Conservation (phyloP, 2,797 vertebrate species). For the Gastrophryne carolinensis region DNA sequence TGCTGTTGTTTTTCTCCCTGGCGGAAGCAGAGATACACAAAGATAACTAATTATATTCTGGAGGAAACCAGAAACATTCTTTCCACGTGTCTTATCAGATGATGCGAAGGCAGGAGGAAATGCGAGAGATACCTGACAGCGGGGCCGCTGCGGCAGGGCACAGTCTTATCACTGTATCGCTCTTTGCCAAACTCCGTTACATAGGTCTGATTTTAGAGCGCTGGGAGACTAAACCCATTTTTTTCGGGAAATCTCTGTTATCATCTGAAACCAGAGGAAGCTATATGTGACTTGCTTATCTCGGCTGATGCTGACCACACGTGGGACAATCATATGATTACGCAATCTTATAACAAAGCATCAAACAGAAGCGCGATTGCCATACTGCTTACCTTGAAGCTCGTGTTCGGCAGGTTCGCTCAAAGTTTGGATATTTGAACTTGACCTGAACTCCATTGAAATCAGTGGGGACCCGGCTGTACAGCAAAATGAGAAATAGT, state of each 20-base stretch:
- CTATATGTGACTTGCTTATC: not conserved
- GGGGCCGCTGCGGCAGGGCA: constrained; percentile 68
- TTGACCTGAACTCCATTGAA: too few relatives aligned
- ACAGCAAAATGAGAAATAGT: too few relatives aligned
- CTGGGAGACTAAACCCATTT: constrained; percentile 79
- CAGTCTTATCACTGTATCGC: constrained; percentile 82
- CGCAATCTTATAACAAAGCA: too few relatives aligned
- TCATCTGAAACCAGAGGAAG: not conserved
- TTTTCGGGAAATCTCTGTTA: constrained; percentile 51
- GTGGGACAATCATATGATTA: too few relatives aligned
- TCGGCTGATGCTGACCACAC: not conserved
- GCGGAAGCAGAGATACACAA: constrained; percentile 75
- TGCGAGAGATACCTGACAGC: constrained; percentile 74
- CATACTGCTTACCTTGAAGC: too few relatives aligned
- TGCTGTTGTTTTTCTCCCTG: not conserved
- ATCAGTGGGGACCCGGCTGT: too few relatives aligned
- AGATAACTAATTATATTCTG: constrained; percentile 87
- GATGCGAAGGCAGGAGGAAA: constrained; percentile 76
- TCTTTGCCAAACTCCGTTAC: constrained; percentile 85
- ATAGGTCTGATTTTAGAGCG: constrained; percentile 78
- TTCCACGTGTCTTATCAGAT: constrained; percentile 91
- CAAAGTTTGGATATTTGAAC: too few relatives aligned
- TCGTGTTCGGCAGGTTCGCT: too few relatives aligned
- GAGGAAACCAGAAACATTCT: constrained; percentile 86
- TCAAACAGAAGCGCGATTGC: too few relatives aligned